These are phyloP conservation scores for Epinephelus malabaricus DNA, from an alignment of 2,797 vertebrate genomes.

Conservation along the genomic window DNA sequence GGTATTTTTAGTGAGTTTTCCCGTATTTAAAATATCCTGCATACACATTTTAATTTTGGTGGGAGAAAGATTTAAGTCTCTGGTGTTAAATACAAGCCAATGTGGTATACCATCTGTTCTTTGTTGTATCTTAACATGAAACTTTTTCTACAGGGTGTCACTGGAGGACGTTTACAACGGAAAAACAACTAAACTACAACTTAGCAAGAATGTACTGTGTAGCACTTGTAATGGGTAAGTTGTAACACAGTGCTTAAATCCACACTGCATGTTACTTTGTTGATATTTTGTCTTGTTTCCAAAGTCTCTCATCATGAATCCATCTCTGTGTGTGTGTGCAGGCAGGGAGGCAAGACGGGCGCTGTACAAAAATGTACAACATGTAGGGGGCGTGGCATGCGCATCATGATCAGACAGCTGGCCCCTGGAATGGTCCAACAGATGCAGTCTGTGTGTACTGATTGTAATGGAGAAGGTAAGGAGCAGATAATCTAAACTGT, in stretches of 20 bases:
- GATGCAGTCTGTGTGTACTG: conserved; percentile 99
- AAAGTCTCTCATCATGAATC: neutral
- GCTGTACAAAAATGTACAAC: conserved; percentile 96
- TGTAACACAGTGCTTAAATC: neutral
- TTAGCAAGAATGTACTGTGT: conserved; percentile 99
- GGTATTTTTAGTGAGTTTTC: too few relatives aligned
- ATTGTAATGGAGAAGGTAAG: conserved; percentile 98
- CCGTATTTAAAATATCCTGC: too few relatives aligned
- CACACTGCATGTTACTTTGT: neutral
- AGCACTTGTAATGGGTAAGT: conserved; percentile 97
- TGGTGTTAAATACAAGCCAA: neutral
- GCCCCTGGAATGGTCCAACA: conserved; percentile 99
- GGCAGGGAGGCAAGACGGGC: conserved; percentile 98
- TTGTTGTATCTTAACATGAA: neutral
- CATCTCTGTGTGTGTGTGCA: conserved; percentile 66
- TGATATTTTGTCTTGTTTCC: neutral
- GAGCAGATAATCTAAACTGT: neutral
- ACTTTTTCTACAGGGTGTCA: conserved; percentile 88
- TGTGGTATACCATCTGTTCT: neutral
- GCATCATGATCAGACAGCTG: conserved; percentile 98
- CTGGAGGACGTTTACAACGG: conserved; percentile 99
- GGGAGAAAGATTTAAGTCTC: neutral
- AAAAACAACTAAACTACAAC: conserved; percentile 98
- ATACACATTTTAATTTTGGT: too few relatives aligned
- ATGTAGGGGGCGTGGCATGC: conserved; percentile 96